phyloP scores from a whole-genome alignment of 1,140 invertebrate species.

The Procambarus clarkii region DNA sequence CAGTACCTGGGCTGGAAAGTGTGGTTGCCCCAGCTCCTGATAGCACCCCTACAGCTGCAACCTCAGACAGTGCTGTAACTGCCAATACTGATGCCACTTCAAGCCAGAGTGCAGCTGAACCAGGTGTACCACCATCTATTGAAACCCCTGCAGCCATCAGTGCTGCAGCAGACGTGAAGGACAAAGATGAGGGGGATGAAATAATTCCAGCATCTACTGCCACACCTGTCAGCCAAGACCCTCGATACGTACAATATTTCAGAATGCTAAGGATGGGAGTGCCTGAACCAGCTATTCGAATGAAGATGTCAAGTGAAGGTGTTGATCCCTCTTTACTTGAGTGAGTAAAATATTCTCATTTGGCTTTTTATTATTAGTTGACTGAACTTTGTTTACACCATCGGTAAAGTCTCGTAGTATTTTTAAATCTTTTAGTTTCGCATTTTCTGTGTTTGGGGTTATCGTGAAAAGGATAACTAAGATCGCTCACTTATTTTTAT shows the following conservation, averaged over 20 bases:
- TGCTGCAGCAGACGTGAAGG: slow-evolving; percentile 38
- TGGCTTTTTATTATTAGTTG: background rate
- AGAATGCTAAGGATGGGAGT: slow-evolving; percentile 94
- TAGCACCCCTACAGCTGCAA: background rate
- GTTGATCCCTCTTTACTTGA: slow-evolving; percentile 86
- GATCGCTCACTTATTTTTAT: no score
- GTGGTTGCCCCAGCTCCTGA: slow-evolving; percentile 16
- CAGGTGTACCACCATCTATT: background rate
- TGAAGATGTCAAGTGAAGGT: slow-evolving; percentile 89
- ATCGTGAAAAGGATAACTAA: no score
- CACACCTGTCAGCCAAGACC: slow-evolving; percentile 41
- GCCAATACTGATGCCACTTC: background rate
- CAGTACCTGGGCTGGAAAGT: slow-evolving; percentile 81
- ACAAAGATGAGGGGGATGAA: slow-evolving; percentile 48
- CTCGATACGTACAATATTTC: slow-evolving; percentile 85
- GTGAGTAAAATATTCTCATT: slow-evolving; percentile 77
- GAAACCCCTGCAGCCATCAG: slow-evolving; percentile 21
- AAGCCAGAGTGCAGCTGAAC: background rate
- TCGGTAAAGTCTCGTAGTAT: no score
- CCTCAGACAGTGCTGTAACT: slow-evolving; percentile 35
- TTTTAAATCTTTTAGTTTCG: no score
- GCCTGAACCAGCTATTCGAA: slow-evolving; percentile 85
- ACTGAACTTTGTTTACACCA: no score
- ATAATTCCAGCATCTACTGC: background rate
- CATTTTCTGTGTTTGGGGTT: no score